Percentiles rank a stretch among this genome's conserved stretches.
Evolutionary conservation across 2,113 vertebrate genomes (phyloP).

Genomic region (Pseudonaja textilis): DNA sequence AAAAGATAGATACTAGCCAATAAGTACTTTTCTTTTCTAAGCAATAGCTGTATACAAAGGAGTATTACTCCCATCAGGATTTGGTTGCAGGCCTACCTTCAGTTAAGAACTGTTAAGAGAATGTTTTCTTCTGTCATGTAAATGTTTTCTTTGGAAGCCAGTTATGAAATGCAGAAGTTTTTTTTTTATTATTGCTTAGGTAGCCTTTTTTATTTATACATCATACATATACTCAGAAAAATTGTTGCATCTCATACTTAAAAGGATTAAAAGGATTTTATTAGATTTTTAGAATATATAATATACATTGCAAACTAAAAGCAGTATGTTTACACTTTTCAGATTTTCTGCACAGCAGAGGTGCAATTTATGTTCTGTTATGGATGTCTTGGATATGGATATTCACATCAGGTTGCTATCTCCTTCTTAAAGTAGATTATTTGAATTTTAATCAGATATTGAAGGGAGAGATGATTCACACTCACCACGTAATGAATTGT

Average conservation of each 20-base stretch:
- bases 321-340: conserved; percentile 4
- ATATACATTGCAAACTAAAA: not conserved
- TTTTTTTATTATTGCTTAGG: not conserved
- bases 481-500: not conserved
- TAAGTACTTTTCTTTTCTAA: not conserved
- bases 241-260: not conserved
- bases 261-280: not conserved
- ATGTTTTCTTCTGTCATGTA: not conserved
- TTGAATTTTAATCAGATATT: conserved; percentile 6
- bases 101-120: not conserved
- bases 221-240: not conserved
- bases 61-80: not conserved
- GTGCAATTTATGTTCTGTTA: conserved; percentile 65
- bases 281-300: not conserved
- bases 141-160: not conserved
- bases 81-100: not conserved
- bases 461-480: not conserved
- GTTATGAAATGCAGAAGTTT: not conserved
- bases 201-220: not conserved
- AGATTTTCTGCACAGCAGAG: conserved; percentile 57
- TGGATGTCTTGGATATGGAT: conserved; percentile 66
- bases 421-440: not conserved
- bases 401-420: conserved; percentile 63
- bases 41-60: not conserved
- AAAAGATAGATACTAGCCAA: not conserved